Percentiles rank a stretch among this genome's conserved stretches.
Evolutionary conservation across 2,113 vertebrate genomes (phyloP).

Genomic region (Corythoichthys haematopterus): DNA sequence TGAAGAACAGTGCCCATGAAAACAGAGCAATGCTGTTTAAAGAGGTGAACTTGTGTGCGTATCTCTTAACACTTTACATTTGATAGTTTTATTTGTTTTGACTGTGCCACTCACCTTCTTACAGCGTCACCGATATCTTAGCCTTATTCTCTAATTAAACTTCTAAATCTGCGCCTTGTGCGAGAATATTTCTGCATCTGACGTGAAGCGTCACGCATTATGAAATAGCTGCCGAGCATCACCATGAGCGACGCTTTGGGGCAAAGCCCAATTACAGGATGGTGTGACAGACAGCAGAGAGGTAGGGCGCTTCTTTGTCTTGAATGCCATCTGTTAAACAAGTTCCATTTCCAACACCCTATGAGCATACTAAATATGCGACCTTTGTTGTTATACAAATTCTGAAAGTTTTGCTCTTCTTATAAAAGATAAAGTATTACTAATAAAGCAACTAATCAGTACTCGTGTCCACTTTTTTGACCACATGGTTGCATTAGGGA

Average conservation of each 20-base stretch:
- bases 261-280: constrained; percentile 41
- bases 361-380: constrained; percentile 36
- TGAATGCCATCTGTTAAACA: neutral
- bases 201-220: constrained; percentile 29
- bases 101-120: no score
- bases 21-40: no score
- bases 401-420: constrained; percentile 5
- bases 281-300: constrained; percentile 37
- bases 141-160: neutral
- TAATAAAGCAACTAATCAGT: constrained; percentile 14
- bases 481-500: constrained; percentile 3
- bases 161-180: neutral
- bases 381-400: neutral
- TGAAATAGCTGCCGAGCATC: constrained; percentile 40
- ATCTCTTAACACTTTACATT: no score
- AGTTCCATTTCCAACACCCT: constrained; percentile 1
- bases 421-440: constrained; percentile 22
- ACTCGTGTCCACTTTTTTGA: constrained; percentile 9
- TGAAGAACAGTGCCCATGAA: no score
- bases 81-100: no score
- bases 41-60: no score
- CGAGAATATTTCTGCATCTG: constrained; percentile 37
- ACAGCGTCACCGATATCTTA: neutral
- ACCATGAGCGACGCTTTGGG: constrained; percentile 45
- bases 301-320: neutral